A percentile compares a stretch with the other conserved stretches of the same genome.
Evolutionary conservation across 2,797 vertebrate species (phyloP).

Genomic region (Acanthurus leucopareius): DNA sequence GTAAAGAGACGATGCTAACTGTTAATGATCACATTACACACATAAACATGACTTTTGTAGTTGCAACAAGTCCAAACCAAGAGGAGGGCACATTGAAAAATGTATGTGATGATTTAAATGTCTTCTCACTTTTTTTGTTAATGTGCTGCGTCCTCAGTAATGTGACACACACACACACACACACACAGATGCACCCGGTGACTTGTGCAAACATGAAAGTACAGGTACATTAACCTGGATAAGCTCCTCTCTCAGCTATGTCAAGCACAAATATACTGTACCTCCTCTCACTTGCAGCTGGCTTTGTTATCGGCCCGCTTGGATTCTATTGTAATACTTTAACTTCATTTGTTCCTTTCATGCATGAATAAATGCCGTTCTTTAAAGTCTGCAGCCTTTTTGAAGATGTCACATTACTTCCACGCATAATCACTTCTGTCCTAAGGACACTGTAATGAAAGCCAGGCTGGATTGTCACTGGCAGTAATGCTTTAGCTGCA

Average conservation of each 20-base stretch:
- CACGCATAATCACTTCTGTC: constrained; percentile 52
- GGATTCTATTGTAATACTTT: constrained; percentile 24
- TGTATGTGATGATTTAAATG: background rate
- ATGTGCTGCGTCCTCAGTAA: background rate
- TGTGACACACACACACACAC: constrained; percentile 8
- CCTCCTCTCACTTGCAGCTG: constrained; percentile 10
- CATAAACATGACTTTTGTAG: constrained; percentile 26
- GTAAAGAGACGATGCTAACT: constrained; percentile 9
- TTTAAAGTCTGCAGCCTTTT: constrained; percentile 36
- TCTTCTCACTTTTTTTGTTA: background rate
- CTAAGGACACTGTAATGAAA: constrained; percentile 38
- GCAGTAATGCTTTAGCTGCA: constrained; percentile 41
- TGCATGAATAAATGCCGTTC: constrained; percentile 35
- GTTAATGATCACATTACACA: constrained; percentile 22
- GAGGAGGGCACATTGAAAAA: background rate
- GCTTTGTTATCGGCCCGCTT: constrained; percentile 21
- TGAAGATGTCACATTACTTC: constrained; percentile 45
- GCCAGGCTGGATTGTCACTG: constrained; percentile 34
- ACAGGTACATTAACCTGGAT: constrained; percentile 5
- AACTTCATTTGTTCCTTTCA: constrained; percentile 40
- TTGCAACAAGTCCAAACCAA: background rate
- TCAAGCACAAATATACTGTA: constrained; percentile 13
- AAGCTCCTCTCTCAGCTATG: constrained; percentile 6
- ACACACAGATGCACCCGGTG: constrained; percentile 15
- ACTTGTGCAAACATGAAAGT: constrained; percentile 4